Evolutionary conservation across 2,113 vertebrate genomes (phyloP), one percentile per base, ranked within the genome.

Genomic region (Garra rufa): DNA sequence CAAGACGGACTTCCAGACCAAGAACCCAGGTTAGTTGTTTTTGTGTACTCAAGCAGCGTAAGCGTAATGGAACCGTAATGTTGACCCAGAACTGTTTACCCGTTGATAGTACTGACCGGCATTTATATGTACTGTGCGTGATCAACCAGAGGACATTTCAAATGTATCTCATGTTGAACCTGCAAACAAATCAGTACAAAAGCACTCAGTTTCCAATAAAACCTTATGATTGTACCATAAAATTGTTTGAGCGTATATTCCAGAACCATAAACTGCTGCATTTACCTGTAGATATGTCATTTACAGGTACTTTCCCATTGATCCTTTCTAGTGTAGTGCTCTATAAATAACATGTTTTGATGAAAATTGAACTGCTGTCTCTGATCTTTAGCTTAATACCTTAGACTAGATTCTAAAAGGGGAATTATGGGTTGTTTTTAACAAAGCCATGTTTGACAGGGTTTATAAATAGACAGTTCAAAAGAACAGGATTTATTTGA

Each of bases 1-100:
- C 86, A 96, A 96, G 90, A 96, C 96, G 0, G 95, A 96, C 91
- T 95, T 94, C 88, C 92, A 96, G 90, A 90, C 92, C 89, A 95
- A 95, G 81, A 95, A 95, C 89, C 94, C 95, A 76, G 96, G 97
- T 97, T 90, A 94, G 96, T 52, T 24, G 0, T 70, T 69, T 69
- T 38, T 41, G 67, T 70, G 19, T 70, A 70, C 67, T 70, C 34
- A 41, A 69, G 19, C 70, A 8, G 69, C n/a, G 10, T n/a, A 24
- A 44, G 41, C 24, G 69, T 44, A 44, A 69, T 38, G 30, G 30
- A 38, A 38, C 9, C 0, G 30, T 67, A 67, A 69, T 73, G 13
- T 79, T 79, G 38, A 63, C n/a, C 34, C 55, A 44, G 34, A 9
- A 38, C 17, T 30, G 74, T 30, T 55, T 76, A 34, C 28, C 24